These are phyloP conservation scores for Euzetes globulus DNA, from an alignment of 2,888 invertebrate genomes.

Conservation along the genomic window DNA sequence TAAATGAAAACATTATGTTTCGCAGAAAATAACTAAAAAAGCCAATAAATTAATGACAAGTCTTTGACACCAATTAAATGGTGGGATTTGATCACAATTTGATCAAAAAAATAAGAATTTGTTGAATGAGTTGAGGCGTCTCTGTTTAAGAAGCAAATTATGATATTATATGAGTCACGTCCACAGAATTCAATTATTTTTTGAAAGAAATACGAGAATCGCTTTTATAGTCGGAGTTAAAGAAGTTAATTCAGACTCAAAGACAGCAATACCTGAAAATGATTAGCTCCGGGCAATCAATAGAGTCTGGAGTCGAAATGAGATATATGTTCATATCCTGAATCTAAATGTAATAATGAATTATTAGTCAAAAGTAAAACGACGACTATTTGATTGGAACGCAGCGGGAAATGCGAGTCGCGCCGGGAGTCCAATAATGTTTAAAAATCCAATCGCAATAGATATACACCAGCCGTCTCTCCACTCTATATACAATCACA, in stretches of 20 bases:
- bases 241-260: constrained; percentile 25
- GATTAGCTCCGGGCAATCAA: constrained; percentile 25
- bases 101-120: not conserved
- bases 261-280: constrained; percentile 12
- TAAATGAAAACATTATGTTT: no score
- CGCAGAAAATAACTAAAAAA: not conserved
- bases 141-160: constrained; percentile 6
- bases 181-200: constrained; percentile 28
- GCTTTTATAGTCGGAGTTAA: not conserved
- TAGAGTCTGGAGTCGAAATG: constrained; percentile 7
- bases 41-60: constrained; percentile 3
- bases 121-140: constrained; percentile 23
- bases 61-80: not conserved
- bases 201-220: constrained; percentile 25
- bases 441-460: constrained; percentile 19
- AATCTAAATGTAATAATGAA: constrained; percentile 26
- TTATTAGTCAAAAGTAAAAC: constrained; percentile 26
- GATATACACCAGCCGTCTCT: not conserved
- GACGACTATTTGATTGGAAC: constrained; percentile 26
- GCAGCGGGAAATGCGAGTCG: constrained; percentile 3
- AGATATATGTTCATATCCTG: constrained; percentile 22
- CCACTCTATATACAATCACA: no score
- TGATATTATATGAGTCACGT: constrained; percentile 30
- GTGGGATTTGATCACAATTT: not conserved
- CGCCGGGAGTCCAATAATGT: constrained; percentile 15